phyloP scores from a whole-genome alignment of 2,888 invertebrate species.

The Aphodius granarius region DNA sequence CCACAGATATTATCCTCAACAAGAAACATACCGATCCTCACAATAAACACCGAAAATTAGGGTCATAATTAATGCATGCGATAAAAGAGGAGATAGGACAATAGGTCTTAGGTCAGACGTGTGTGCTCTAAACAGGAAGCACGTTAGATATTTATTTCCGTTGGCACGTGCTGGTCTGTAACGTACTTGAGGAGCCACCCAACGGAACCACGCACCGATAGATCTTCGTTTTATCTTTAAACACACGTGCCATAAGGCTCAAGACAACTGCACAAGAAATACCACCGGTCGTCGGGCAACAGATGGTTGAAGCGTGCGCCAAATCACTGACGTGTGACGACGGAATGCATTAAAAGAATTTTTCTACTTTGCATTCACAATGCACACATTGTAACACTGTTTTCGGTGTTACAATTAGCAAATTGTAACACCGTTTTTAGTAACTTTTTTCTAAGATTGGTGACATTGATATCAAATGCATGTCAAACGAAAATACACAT shows the following conservation, averaged over 20 bases:
- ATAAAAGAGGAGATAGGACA: not conserved
- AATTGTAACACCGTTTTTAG: no score
- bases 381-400: no score
- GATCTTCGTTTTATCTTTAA: slow-evolving; percentile 16
- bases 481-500: no score
- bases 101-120: not conserved
- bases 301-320: slow-evolving; percentile 26
- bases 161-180: slow-evolving; percentile 45
- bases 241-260: slow-evolving; percentile 21
- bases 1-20: not conserved
- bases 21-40: no score
- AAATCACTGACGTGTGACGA: slow-evolving; percentile 21
- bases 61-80: not conserved
- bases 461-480: no score
- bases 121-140: slow-evolving; percentile 23
- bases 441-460: no score
- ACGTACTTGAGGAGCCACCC: slow-evolving; percentile 35
- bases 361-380: no score
- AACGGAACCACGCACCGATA: slow-evolving; percentile 22
- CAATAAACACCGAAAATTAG: not conserved
- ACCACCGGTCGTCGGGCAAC: slow-evolving; percentile 21
- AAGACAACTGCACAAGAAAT: slow-evolving; percentile 3
- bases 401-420: no score
- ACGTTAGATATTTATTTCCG: slow-evolving; percentile 37
- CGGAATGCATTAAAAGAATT: not conserved